Conservation (phyloP, 1,140 invertebrate species). For the Penaeus chinensis region DNA sequence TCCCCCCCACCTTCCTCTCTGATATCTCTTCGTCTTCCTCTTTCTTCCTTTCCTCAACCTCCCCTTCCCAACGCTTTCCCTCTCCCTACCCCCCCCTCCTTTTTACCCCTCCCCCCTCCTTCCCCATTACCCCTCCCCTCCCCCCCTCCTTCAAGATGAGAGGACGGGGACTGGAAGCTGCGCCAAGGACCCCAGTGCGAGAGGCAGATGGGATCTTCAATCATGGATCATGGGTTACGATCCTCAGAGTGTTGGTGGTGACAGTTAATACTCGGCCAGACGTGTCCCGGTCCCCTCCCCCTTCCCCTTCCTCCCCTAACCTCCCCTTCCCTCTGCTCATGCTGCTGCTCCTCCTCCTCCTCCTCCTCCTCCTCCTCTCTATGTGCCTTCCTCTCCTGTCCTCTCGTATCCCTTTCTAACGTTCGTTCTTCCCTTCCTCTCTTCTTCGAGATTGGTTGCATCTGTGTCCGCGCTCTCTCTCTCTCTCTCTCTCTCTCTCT, state of each 20-base stretch:
- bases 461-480: not conserved
- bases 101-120: not conserved
- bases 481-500: not conserved
- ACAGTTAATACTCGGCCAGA: too few species aligned
- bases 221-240: too few species aligned
- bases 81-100: too few species aligned
- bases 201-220: too few species aligned
- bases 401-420: not conserved
- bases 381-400: not conserved
- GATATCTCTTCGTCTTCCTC: not conserved
- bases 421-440: not conserved
- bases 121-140: not conserved
- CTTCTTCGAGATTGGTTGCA: not conserved
- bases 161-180: too few species aligned
- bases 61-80: not conserved
- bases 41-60: not conserved
- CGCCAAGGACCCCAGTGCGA: too few species aligned
- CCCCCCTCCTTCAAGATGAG: not conserved
- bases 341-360: not conserved
- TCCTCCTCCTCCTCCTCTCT: not conserved
- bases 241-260: too few species aligned
- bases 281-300: not conserved
- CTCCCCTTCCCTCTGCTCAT: not conserved
- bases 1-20: not conserved
- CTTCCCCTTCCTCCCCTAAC: not conserved